Percentiles rank a stretch among this genome's conserved stretches.
Evolutionary conservation across 2,797 vertebrate species (phyloP).

Genomic region (Masticophis lateralis): DNA sequence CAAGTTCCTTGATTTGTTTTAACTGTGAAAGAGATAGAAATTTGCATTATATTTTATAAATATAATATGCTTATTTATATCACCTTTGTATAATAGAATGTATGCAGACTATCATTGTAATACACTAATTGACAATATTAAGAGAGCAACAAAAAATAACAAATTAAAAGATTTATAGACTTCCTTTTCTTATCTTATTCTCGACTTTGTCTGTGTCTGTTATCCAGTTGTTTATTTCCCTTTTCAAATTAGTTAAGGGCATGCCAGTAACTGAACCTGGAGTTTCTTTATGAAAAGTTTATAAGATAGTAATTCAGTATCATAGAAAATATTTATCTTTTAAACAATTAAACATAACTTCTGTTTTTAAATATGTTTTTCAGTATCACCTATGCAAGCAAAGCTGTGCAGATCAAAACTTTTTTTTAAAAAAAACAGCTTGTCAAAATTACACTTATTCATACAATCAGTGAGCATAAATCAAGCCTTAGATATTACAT

Average conservation of each 20-base stretch:
- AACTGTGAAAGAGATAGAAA: neutral
- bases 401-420: conserved; percentile 11
- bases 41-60: neutral
- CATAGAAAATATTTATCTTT: conserved; percentile 19
- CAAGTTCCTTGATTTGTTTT: neutral
- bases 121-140: neutral
- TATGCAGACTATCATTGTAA: neutral
- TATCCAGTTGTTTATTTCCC: neutral
- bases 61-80: neutral
- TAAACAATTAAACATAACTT: neutral
- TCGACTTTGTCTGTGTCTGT: neutral
- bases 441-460: conserved; percentile 25
- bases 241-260: neutral
- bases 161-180: neutral
- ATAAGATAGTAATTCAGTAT: neutral
- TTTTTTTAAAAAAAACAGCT: neutral
- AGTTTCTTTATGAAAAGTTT: neutral
- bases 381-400: neutral
- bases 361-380: neutral
- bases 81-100: neutral
- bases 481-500: conserved; percentile 23
- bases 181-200: neutral
- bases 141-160: neutral
- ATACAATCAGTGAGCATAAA: conserved; percentile 11
- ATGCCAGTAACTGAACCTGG: neutral